Conservation (phyloP, 2,113 vertebrate genomes). For the Chloropsis hardwickii region DNA sequence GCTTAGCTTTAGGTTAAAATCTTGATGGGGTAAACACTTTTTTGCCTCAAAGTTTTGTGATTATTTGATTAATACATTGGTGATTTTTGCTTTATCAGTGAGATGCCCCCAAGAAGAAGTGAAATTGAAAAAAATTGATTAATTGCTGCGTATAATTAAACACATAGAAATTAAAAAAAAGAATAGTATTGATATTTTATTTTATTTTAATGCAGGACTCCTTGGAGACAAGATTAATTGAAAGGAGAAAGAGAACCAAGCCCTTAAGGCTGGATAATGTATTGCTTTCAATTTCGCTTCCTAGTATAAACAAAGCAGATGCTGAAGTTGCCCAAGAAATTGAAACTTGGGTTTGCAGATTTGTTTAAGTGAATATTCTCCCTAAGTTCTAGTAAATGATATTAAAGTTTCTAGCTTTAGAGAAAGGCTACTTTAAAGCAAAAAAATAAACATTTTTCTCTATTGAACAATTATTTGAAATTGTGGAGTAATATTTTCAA, state of each 20-base stretch:
- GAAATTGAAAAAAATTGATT: slow-evolving; percentile 47
- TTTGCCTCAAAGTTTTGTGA: not conserved
- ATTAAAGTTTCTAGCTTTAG: not conserved
- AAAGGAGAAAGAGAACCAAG: slow-evolving; percentile 26
- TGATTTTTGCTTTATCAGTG: slow-evolving; percentile 30
- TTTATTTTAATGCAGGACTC: slow-evolving; percentile 45
- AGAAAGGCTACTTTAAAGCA: not conserved
- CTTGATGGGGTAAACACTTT: not conserved
- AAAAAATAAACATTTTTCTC: not conserved
- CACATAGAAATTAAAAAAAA: slow-evolving; percentile 45
- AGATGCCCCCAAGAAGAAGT: slow-evolving; percentile 38
- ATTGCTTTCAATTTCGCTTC: slow-evolving; percentile 55
- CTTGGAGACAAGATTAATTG: slow-evolving; percentile 57
- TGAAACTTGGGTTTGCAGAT: not conserved
- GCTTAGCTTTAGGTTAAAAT: slow-evolving; percentile 23
- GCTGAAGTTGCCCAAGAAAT: slow-evolving; percentile 8
- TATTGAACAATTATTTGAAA: not conserved
- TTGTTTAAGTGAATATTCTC: not conserved
- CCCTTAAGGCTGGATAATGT: slow-evolving; percentile 49
- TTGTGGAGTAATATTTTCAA: not conserved
- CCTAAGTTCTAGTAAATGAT: not conserved
- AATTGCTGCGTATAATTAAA: slow-evolving; percentile 40
- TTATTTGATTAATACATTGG: slow-evolving; percentile 13
- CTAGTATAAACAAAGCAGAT: slow-evolving; percentile 20
- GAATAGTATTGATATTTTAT: slow-evolving; percentile 42